Base-by-base conservation (phyloP, 2,888 invertebrate genomes). In the Caenorhabditis parvicauda region DNA sequence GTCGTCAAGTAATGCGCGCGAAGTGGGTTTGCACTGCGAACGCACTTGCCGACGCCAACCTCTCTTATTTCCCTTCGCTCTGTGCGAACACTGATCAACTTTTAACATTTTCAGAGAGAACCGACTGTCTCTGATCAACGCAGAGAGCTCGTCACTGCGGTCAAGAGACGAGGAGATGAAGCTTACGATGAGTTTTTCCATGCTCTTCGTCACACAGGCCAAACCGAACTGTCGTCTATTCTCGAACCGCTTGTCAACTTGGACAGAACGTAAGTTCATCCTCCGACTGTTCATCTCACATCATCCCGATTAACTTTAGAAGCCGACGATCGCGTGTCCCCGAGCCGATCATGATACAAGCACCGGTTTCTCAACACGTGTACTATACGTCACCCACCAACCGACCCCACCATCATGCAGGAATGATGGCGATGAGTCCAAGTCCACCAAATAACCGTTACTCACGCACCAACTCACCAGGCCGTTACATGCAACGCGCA, bases 161-260 rank as follows among this genome's bases (percentile, higher is more conserved):
- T 68, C 25, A 55, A 65, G 39, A 43, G 51, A 42, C 54, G 69
- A 9, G 69, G 69, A 25, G 61, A 66, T 48, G 53, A 44, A 29
- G 69, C 69, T 43, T 69, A 48, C 54, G 61, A 69, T 52, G 57
- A 55, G 25, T 64, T 69, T 38, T 64, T 62, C 47, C 41, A 61
- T 25, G 66, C 66, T 41, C 59, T 67, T 25, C 43, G 48, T 27
- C 48, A 58, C 21, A 59, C 61, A n/a, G 58, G 62, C 14, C 66
- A 70, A 41, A 43, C 54, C 4, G 61, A 64, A 22, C 55, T 69
- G 17, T 65, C 69, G 6, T 38, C 32, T 12, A 42, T 69, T 21
- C 59, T 69, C 24, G 29, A 28, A 22, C 67, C 67, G 27, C 50
- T 59, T 28, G 45, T 42, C n/a, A n/a, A n/a, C n/a, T n/a, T n/a